Conservation (phyloP, 2,888 invertebrate genomes). For the Tachina lurida region DNA sequence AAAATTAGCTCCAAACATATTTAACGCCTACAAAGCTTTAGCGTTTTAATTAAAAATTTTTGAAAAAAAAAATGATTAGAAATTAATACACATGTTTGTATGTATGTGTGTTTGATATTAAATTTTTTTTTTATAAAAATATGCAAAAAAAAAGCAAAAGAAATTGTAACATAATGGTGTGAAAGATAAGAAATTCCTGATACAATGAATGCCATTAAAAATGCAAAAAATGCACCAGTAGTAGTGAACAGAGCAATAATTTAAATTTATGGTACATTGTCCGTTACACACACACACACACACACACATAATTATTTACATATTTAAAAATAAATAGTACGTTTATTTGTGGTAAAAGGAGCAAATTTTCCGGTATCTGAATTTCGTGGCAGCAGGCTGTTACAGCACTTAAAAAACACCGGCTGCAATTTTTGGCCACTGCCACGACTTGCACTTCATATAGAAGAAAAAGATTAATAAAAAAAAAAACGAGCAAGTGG, state of each 20-base stretch:
- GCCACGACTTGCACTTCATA: not conserved
- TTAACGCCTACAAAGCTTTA: not conserved
- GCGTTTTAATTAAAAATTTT: too few species aligned
- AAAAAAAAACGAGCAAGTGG: conserved; percentile 7
- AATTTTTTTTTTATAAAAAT: too few species aligned
- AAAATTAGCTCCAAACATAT: not conserved
- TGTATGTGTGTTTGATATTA: too few species aligned
- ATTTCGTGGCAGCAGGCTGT: conserved; percentile 21
- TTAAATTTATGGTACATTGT: not conserved
- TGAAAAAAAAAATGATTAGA: too few species aligned
- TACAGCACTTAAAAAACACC: conserved; percentile 33
- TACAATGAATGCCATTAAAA: not conserved
- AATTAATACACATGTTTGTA: too few species aligned
- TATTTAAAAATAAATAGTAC: not conserved
- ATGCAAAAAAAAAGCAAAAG: not conserved
- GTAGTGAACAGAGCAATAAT: not conserved
- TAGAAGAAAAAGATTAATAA: not conserved
- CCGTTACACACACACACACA: not conserved
- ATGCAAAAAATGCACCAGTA: not conserved
- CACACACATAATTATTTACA: not conserved
- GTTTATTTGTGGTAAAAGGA: conserved; percentile 8
- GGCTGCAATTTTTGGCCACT: conserved; percentile 42
- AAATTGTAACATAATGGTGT: conserved; percentile 19
- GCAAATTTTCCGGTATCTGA: conserved; percentile 60
- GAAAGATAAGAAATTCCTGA: conserved; percentile 25